Percentiles rank a stretch among this genome's conserved stretches.
Evolutionary conservation across 2,888 invertebrate genomes (phyloP).

Genomic region (Anoncus sp.): DNA sequence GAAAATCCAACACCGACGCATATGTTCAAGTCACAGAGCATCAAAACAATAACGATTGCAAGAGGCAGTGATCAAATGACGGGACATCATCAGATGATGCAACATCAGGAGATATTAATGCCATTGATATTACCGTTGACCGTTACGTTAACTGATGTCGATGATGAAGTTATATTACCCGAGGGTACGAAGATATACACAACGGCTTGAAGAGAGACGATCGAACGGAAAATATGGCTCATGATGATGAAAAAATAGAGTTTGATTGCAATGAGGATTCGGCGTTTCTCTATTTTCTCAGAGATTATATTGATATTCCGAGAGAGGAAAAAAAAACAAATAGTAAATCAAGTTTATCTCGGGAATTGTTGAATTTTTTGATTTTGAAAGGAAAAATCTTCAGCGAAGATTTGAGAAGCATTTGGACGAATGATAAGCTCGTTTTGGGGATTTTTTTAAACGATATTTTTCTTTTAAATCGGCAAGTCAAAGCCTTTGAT

Average conservation of each 20-base stretch:
- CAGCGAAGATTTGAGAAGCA: no score
- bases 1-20: constrained; percentile 70
- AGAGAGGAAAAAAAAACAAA: not conserved
- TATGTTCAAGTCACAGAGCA: constrained; percentile 77
- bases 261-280: no score
- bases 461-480: not conserved
- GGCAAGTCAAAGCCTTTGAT: no score
- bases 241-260: no score
- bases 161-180: constrained; percentile 80
- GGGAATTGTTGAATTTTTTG: no score
- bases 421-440: no score
- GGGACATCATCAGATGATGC: constrained; percentile 77
- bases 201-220: constrained; percentile 72
- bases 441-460: no score
- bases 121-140: constrained; percentile 80
- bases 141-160: constrained; percentile 80
- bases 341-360: no score
- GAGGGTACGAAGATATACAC: constrained; percentile 82
- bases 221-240: no score
- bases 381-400: no score
- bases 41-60: constrained; percentile 81
- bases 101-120: constrained; percentile 81
- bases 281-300: not conserved
- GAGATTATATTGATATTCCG: not conserved
- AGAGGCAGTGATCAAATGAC: constrained; percentile 74